phyloP scores from a whole-genome alignment of 2,888 invertebrate species.

The Cremastobaeus sp. region DNA sequence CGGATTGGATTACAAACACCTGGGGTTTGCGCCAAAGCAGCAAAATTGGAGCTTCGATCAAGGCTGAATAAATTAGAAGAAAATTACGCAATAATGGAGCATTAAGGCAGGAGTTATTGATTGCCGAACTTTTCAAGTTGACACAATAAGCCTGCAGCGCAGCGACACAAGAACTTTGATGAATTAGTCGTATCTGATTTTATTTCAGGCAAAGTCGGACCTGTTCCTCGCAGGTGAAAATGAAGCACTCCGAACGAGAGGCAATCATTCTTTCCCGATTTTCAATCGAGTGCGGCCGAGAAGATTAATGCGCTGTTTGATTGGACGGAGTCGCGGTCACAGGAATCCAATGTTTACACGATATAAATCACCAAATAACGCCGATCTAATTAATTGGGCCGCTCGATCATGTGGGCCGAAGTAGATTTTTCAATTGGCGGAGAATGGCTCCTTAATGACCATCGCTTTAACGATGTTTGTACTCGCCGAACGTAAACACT shows the following conservation, averaged over 20 bases:
- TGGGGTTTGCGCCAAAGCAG: too few species aligned
- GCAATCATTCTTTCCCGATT: slow-evolving; percentile 73
- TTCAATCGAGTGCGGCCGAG: slow-evolving; percentile 62
- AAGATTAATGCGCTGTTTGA: slow-evolving; percentile 67
- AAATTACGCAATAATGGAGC: slow-evolving; percentile 38
- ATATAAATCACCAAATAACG: slow-evolving; percentile 47
- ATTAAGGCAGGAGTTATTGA: slow-evolving; percentile 48
- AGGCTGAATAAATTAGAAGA: slow-evolving; percentile 29
- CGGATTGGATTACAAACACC: too few species aligned
- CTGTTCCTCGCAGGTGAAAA: slow-evolving; percentile 71
- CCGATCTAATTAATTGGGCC: slow-evolving; percentile 37
- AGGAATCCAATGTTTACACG: slow-evolving; percentile 55
- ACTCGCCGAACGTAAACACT: too few species aligned
- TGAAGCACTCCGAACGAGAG: slow-evolving; percentile 72
- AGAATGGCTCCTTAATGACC: slow-evolving; percentile 16
- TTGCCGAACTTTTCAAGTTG: slow-evolving; percentile 37
- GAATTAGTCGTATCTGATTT: slow-evolving; percentile 63
- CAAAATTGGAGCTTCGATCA: slow-evolving; percentile 6
- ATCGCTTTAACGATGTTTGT: too few species aligned
- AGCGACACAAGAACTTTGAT: slow-evolving; percentile 54
- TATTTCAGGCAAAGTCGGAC: slow-evolving; percentile 60
- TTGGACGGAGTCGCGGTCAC: slow-evolving; percentile 66
- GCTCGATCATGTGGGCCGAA: slow-evolving; percentile 21
- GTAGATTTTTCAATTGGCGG: slow-evolving; percentile 19
- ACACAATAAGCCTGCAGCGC: slow-evolving; percentile 48